phyloP scores from a whole-genome alignment of 2,888 invertebrate species.

The Meteorus cinctellus region DNA sequence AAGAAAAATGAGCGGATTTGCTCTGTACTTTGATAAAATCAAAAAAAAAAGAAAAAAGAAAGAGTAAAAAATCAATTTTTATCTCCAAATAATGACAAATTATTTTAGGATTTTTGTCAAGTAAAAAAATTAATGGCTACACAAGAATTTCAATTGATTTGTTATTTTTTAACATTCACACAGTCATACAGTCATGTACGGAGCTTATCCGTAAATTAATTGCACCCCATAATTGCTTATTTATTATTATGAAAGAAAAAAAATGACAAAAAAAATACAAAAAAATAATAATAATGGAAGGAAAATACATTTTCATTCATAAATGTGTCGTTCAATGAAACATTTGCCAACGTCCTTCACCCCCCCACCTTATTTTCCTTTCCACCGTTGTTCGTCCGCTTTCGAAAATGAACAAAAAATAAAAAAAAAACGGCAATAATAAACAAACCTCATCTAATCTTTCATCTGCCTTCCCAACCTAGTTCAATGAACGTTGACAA shows the following conservation, averaged over 20 bases:
- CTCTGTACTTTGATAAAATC: conserved; percentile 69
- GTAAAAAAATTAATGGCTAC: not conserved
- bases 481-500: conserved; percentile 8
- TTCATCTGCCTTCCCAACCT: not conserved
- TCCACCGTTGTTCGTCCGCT: conserved; percentile 40
- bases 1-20: conserved; percentile 67
- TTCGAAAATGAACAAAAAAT: not conserved
- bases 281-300: conserved; percentile 35
- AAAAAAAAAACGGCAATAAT: not conserved
- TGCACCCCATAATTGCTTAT: conserved; percentile 71
- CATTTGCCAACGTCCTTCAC: conserved; percentile 10
- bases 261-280: not conserved
- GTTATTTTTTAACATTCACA: not conserved
- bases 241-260: conserved; percentile 61
- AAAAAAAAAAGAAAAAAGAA: not conserved
- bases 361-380: conserved; percentile 27
- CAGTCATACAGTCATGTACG: conserved; percentile 66
- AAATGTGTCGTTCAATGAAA: conserved; percentile 52
- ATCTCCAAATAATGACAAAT: not conserved
- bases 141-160: conserved; percentile 5
- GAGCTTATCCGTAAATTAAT: conserved; percentile 68
- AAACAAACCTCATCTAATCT: conserved; percentile 16
- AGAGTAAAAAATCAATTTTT: not conserved
- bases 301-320: conserved; percentile 17
- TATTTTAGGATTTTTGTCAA: not conserved